Evolutionary conservation across 2,113 vertebrate genomes (phyloP).

Genomic region (Bos javanicus): DNA sequence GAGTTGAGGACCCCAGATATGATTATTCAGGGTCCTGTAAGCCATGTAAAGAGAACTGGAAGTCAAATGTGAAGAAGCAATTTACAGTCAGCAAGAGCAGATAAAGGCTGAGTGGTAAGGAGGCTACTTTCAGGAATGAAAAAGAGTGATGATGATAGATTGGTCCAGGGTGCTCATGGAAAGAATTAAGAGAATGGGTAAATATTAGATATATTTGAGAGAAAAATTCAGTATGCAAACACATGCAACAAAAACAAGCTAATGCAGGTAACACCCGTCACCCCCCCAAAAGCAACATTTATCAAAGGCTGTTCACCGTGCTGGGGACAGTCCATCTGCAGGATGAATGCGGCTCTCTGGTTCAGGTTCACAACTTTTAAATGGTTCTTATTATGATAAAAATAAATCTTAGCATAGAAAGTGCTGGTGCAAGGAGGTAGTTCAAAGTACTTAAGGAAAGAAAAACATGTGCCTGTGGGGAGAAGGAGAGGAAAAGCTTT

Average conservation of each 20-base stretch:
- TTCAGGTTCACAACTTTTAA: background rate
- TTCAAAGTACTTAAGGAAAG: background rate
- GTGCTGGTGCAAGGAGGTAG: background rate
- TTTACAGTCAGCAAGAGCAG: background rate
- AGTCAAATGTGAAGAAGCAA: background rate
- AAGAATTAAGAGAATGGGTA: background rate
- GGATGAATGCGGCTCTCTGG: background rate
- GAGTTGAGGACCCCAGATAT: too few species aligned
- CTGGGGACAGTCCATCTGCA: background rate
- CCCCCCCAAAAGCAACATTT: background rate
- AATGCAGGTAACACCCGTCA: accelerated
- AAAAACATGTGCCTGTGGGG: background rate
- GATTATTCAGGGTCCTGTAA: background rate
- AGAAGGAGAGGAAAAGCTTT: background rate
- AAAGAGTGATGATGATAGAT: background rate
- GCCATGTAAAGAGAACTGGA: background rate
- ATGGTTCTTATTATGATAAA: background rate
- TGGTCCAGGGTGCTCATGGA: background rate
- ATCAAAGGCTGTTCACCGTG: background rate
- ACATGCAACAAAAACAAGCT: background rate
- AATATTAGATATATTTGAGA: background rate
- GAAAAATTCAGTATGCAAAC: background rate
- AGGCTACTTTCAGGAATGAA: background rate
- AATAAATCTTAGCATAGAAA: background rate
- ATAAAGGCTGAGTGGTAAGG: background rate